phyloP scores from a whole-genome alignment of 2,797 vertebrate genomes.

The Galagoides demidoff region DNA sequence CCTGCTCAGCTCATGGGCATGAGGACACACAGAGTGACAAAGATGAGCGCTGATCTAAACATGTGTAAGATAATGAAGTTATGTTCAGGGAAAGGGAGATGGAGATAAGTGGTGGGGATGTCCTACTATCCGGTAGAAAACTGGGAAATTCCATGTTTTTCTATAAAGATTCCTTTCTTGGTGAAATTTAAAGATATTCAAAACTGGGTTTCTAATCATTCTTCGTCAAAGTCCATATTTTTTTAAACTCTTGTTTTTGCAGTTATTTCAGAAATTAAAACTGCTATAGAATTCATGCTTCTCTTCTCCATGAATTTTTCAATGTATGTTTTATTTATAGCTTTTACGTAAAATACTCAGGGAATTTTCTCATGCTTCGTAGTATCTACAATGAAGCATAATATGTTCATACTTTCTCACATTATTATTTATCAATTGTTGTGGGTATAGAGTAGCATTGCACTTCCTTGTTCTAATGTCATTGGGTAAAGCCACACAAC shows the following conservation, averaged over 20 bases:
- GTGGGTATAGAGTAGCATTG: not conserved
- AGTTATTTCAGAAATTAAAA: constrained; percentile 5
- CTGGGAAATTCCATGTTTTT: not conserved
- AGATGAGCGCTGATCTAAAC: not conserved
- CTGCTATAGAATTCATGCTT: not conserved
- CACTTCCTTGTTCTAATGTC: not conserved
- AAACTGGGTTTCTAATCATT: not conserved
- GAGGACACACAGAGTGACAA: not conserved
- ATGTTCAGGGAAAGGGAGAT: not conserved
- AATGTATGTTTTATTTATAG: not conserved
- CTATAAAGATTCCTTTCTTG: not conserved
- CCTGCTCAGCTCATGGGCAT: not conserved
- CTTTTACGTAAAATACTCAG: constrained; percentile 2
- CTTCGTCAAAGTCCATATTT: not conserved
- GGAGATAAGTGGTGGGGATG: not conserved
- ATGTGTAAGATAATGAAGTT: not conserved
- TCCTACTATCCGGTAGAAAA: not conserved
- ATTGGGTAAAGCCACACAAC: not conserved
- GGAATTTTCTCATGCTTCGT: not conserved
- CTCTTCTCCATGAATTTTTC: not conserved
- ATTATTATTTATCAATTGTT: not conserved
- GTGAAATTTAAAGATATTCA: not conserved
- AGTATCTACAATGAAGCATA: not conserved
- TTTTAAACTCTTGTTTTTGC: not conserved
- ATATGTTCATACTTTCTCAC: not conserved